These are phyloP conservation scores for Falco berigora DNA, from an alignment of 2,797 vertebrate genomes.

Conservation along the genomic window DNA sequence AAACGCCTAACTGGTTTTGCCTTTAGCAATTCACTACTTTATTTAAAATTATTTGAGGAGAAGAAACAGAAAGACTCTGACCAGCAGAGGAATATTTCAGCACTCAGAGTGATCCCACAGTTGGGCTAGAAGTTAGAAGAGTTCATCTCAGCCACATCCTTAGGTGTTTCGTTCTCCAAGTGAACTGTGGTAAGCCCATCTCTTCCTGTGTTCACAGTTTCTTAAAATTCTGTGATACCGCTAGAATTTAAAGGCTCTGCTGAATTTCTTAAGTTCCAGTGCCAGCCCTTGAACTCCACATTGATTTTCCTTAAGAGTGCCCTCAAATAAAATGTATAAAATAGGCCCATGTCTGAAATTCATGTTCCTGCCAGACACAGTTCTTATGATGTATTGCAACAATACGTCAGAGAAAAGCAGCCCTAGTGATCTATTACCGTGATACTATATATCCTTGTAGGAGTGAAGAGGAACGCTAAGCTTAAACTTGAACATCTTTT, in stretches of 20 bases:
- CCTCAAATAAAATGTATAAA: slow-evolving; percentile 65
- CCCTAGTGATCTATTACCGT: slow-evolving; percentile 42
- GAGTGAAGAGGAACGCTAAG: slow-evolving; percentile 24
- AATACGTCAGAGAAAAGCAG: slow-evolving; percentile 66
- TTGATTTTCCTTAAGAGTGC: slow-evolving; percentile 63
- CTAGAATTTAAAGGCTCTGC: neutral
- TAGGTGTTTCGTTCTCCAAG: neutral
- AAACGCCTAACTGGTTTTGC: accelerated
- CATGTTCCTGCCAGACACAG: slow-evolving; percentile 53
- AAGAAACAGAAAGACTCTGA: neutral
- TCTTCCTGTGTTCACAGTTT: neutral
- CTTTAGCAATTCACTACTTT: neutral
- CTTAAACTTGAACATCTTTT: slow-evolving; percentile 34
- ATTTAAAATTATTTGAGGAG: neutral
- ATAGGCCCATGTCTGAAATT: slow-evolving; percentile 49
- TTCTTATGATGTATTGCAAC: slow-evolving; percentile 64
- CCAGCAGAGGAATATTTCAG: neutral
- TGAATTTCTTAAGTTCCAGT: slow-evolving; percentile 7
- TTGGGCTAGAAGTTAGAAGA: neutral
- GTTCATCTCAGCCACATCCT: neutral
- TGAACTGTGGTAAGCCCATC: neutral
- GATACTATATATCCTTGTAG: neutral
- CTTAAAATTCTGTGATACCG: neutral
- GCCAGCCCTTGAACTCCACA: slow-evolving; percentile 37
- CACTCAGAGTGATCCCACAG: neutral